These are phyloP conservation scores for Kryphioiulus occultus DNA, from an alignment of 2,888 invertebrate species.

Conservation along the genomic window DNA sequence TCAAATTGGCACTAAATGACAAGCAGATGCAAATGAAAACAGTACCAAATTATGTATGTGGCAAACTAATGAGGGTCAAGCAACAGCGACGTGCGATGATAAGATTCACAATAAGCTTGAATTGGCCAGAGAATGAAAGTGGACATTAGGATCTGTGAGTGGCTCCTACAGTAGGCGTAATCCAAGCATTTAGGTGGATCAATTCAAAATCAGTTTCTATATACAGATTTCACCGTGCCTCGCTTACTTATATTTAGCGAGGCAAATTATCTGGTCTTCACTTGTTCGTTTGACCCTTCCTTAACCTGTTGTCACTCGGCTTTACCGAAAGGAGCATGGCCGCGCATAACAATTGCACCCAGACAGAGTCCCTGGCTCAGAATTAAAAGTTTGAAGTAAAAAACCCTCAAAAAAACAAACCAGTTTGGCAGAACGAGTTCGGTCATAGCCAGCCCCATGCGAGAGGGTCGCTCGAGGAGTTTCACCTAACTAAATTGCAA, in stretches of 20 bases:
- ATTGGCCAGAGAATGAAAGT: neutral
- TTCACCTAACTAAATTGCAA: conserved; percentile 21
- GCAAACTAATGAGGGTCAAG: neutral
- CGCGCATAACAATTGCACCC: neutral
- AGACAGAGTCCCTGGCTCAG: conserved; percentile 5
- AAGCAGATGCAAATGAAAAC: too few species aligned
- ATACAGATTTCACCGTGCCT: neutral
- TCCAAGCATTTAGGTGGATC: neutral
- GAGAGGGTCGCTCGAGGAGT: conserved; percentile 22
- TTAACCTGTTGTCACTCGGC: conserved; percentile 38
- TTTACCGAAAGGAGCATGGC: conserved; percentile 16
- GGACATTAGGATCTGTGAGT: neutral
- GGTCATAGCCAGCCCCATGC: neutral
- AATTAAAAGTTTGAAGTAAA: neutral
- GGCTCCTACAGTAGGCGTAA: neutral
- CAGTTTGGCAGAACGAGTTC: conserved; percentile 36
- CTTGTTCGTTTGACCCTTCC: conserved; percentile 27
- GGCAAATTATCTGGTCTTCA: conserved; percentile 6
- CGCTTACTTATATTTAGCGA: conserved; percentile 3
- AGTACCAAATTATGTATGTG: too few species aligned
- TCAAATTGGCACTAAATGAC: neutral
- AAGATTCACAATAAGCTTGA: neutral
- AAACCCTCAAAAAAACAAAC: neutral
- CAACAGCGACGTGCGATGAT: neutral
- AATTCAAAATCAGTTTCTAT: neutral